Conservation (phyloP, 1,140 invertebrate species). For the Hypsibius dujardini region DNA sequence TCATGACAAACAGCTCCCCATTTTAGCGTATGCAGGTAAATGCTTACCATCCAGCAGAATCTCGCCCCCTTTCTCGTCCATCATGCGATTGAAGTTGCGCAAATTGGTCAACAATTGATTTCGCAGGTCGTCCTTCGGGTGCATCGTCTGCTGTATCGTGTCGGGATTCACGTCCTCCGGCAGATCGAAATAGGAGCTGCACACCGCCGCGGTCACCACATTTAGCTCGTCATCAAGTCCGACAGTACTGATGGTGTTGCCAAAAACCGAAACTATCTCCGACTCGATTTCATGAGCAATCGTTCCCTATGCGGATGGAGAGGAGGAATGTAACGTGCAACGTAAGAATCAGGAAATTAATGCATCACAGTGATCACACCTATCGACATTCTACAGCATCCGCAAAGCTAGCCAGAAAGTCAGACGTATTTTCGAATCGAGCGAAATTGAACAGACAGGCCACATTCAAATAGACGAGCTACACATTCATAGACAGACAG, state of each 20-base stretch:
- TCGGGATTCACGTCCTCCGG: not conserved
- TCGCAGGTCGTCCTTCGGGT: not conserved
- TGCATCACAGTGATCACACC: no score
- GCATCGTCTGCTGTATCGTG: not conserved
- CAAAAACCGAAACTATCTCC: not conserved
- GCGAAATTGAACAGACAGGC: no score
- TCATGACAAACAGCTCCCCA: no score
- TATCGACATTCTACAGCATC: no score
- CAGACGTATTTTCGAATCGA: no score
- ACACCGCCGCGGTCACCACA: not conserved
- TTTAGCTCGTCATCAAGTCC: constrained; percentile 7
- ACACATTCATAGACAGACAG: no score
- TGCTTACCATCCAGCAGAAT: constrained; percentile 5
- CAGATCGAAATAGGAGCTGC: not conserved
- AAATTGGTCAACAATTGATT: not conserved
- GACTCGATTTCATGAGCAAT: not conserved
- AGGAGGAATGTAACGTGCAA: no score
- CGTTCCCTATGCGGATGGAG: not conserved
- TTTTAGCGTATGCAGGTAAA: no score
- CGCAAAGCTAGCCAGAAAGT: no score
- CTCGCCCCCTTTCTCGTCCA: constrained; percentile 9
- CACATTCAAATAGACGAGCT: no score
- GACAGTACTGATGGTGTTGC: not conserved
- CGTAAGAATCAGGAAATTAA: no score
- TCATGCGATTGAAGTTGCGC: not conserved